Evolutionary conservation across 2,888 invertebrate species (phyloP), one percentile per base, ranked within the genome.

Genomic region (Leptarthrus brevirostris): DNA sequence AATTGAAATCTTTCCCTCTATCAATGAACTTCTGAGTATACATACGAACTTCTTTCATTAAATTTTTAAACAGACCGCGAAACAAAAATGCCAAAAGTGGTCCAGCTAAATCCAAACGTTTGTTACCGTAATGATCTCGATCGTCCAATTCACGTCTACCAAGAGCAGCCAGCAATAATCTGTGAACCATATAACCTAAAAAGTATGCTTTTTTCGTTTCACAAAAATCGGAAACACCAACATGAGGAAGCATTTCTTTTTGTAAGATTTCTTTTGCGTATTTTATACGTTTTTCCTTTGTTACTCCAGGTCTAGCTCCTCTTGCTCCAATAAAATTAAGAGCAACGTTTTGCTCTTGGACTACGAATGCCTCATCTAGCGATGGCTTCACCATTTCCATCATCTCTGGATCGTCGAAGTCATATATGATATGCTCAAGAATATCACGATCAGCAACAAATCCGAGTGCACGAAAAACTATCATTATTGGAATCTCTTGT

Each of bases 371-470:
- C 87, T 99, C 99, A 86, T 99, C 99, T 73, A 99, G 86, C 0
- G 98, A 98, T 0, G 99, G 99, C 84, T 99, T 99, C 0, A 97
- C 98, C 98, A 99, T 98, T 89, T 99, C 99, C 98, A 99, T 99
- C 98, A 99, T 98, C 88, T 99, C 99, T 5, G 97, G 98, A 86
- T 99, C 99, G 85, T 99, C 98, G 86, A 99, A 99, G 83, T 99
- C 99, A 84, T 99, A 99, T 81, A 99, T 99, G 76, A 99, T 99
- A 82, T 99, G 99, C 83, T 99, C 99, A 20, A 99, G 87, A 81
- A 99, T 99, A 86, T 99, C 99, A 81, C 99, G 90, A 86, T 99
- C 99, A 6, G 99, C 98, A 52, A 99, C 99, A 86, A 99, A 99
- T 36, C 99, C 98, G 75, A 97, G 87, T n/a, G 98, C 99, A 83